Evolutionary conservation across 2,797 vertebrate genomes (phyloP).

Genomic region (Rhinogobio ventralis): DNA sequence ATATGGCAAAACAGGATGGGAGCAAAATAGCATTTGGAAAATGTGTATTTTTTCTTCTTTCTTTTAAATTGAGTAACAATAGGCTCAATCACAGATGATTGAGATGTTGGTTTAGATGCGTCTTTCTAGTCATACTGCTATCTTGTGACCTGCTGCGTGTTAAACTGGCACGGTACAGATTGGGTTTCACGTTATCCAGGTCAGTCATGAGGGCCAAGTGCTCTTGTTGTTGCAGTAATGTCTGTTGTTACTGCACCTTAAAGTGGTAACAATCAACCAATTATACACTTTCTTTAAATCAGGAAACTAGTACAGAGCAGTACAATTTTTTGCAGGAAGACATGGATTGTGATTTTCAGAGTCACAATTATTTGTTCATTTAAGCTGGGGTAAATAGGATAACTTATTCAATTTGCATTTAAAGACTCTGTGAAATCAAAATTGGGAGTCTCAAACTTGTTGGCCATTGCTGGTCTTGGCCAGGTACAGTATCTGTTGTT

Average conservation of each 20-base stretch:
- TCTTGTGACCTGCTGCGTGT: background rate
- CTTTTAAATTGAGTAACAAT: background rate
- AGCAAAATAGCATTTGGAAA: background rate
- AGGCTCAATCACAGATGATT: background rate
- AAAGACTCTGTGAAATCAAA: background rate
- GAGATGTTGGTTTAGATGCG: background rate
- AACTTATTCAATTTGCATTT: background rate
- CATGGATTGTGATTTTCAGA: background rate
- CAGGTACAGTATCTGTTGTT: background rate
- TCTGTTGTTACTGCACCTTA: constrained; percentile 4
- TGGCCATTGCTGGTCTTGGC: background rate
- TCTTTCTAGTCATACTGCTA: background rate
- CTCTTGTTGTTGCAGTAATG: constrained; percentile 29
- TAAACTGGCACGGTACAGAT: constrained; percentile 18
- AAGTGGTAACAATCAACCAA: constrained; percentile 7
- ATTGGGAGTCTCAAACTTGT: background rate
- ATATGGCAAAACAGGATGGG: background rate
- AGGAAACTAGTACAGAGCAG: background rate
- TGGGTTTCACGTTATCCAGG: constrained; percentile 42
- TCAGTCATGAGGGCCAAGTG: constrained; percentile 31
- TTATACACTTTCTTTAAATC: constrained; percentile 20
- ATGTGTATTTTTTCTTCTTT: background rate
- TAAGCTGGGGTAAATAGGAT: background rate
- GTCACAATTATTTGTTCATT: background rate
- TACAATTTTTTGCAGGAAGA: background rate